A percentile compares a stretch with the other conserved stretches of the same genome.
Conservation (phyloP, 2,888 invertebrate species). For the Oxycera nigricornis region DNA sequence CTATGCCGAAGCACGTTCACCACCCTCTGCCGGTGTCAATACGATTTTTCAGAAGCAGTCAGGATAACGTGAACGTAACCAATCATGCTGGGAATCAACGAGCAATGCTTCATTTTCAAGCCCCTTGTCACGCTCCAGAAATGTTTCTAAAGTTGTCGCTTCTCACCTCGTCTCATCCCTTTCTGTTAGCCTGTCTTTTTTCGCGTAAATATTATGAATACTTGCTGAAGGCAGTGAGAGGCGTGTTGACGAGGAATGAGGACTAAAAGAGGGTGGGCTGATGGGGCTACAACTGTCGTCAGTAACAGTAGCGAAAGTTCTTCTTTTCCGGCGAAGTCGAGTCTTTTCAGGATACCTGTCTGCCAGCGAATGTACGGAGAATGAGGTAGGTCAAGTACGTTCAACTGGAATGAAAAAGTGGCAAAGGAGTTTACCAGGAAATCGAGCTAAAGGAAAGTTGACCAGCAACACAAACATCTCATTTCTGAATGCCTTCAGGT, state of each 20-base stretch:
- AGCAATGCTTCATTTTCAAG: conserved; percentile 13
- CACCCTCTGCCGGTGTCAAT: background rate
- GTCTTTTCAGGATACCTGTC: conserved; percentile 18
- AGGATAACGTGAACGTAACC: conserved; percentile 11
- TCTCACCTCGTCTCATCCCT: background rate
- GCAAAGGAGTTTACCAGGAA: background rate
- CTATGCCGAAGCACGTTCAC: background rate
- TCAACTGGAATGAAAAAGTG: background rate
- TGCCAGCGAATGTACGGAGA: background rate
- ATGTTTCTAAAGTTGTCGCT: conserved; percentile 2
- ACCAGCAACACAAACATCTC: background rate
- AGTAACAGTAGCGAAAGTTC: background rate
- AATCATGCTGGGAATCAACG: conserved; percentile 19
- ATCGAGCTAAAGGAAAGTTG: background rate
- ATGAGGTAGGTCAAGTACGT: conserved; percentile 38
- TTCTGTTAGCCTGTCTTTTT: background rate
- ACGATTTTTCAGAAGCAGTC: background rate
- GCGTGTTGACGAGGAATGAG: no score
- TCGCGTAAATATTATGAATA: conserved; percentile 1
- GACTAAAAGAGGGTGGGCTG: background rate
- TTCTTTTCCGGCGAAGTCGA: background rate
- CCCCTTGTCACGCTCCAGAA: conserved; percentile 33
- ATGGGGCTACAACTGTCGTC: conserved; percentile 9
- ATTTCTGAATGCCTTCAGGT: background rate
- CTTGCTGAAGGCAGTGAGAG: background rate